Conservation (phyloP, 1,140 invertebrate species). For the Trachymyrmex cornetzi region DNA sequence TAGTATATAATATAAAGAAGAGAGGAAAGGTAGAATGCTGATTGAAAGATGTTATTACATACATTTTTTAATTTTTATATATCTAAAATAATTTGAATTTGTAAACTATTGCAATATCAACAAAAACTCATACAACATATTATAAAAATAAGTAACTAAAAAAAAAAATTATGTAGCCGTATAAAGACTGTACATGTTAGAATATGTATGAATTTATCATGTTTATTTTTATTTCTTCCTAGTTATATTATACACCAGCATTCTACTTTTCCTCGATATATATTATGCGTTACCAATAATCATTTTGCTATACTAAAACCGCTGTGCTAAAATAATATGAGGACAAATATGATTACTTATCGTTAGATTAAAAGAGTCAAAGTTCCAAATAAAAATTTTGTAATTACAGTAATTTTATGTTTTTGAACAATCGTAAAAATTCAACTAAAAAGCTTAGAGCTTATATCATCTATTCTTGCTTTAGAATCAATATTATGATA, state of each 20-base stretch:
- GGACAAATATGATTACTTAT: constrained; percentile 11
- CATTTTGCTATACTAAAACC: constrained; percentile 45
- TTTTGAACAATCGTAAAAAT: constrained; percentile 2
- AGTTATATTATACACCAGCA: constrained; percentile 43
- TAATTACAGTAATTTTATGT: constrained; percentile 42
- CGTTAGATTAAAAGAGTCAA: constrained; percentile 9
- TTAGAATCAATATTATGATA: constrained; percentile 39
- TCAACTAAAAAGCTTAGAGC: constrained; percentile 13
- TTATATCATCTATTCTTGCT: constrained; percentile 8
- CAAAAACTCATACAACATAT: neutral
- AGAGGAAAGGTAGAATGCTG: constrained; percentile 70
- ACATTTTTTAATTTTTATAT: neutral
- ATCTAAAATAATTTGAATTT: constrained; percentile 29
- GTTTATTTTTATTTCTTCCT: neutral
- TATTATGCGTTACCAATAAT: constrained; percentile 38
- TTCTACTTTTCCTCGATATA: constrained; percentile 58
- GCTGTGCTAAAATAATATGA: constrained; percentile 45
- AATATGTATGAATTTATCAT: neutral
- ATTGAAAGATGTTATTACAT: constrained; percentile 41
- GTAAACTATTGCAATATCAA: constrained; percentile 2
- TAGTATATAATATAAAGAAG: constrained; percentile 62
- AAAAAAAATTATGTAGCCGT: neutral
- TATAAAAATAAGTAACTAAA: neutral
- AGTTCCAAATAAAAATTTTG: constrained; percentile 5
- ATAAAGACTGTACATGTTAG: constrained; percentile 35